Percentiles rank a stretch among this genome's conserved stretches.
Evolutionary conservation across 2,888 invertebrate genomes (phyloP).

Genomic region (Cephonodes hylas): DNA sequence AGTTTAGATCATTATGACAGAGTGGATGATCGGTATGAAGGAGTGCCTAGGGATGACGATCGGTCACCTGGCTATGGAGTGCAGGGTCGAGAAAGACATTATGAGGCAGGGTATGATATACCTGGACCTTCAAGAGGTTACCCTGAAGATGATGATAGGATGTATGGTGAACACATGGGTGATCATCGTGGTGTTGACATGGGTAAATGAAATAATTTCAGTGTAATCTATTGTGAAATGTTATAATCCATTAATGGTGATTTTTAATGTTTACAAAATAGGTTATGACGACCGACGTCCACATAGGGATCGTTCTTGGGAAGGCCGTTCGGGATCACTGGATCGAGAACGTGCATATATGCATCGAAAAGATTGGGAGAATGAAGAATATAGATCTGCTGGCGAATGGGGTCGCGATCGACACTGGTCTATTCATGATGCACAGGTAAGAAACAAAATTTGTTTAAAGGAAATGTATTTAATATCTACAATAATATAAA

Average conservation of each 20-base stretch:
- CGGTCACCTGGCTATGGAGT: slow-evolving; percentile 69
- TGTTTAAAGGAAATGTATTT: not conserved
- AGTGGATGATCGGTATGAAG: slow-evolving; percentile 71
- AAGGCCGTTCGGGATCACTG: slow-evolving; percentile 71
- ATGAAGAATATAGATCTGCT: slow-evolving; percentile 78
- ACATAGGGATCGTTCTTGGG: slow-evolving; percentile 80
- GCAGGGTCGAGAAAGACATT: slow-evolving; percentile 70
- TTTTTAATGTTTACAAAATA: slow-evolving; percentile 18
- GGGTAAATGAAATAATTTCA: slow-evolving; percentile 41
- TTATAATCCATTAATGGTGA: slow-evolving; percentile 21
- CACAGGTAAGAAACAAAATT: slow-evolving; percentile 53
- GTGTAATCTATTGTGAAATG: too few relatives aligned
- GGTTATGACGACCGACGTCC: slow-evolving; percentile 77
- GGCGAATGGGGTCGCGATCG: slow-evolving; percentile 76
- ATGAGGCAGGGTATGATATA: slow-evolving; percentile 72
- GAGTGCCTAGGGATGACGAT: slow-evolving; percentile 67
- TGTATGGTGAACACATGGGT: slow-evolving; percentile 72
- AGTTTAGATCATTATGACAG: slow-evolving; percentile 76
- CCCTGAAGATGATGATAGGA: slow-evolving; percentile 78
- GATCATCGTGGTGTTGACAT: slow-evolving; percentile 71
- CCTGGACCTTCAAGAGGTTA: slow-evolving; percentile 73
- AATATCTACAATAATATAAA: not conserved
- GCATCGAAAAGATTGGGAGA: slow-evolving; percentile 78
- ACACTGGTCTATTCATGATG: slow-evolving; percentile 74
- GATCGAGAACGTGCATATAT: slow-evolving; percentile 73